Percentiles rank a stretch among this genome's conserved stretches.
These are phyloP conservation scores for Andrena camellia DNA, from an alignment of 2,888 invertebrate genomes.

Conservation along the genomic window DNA sequence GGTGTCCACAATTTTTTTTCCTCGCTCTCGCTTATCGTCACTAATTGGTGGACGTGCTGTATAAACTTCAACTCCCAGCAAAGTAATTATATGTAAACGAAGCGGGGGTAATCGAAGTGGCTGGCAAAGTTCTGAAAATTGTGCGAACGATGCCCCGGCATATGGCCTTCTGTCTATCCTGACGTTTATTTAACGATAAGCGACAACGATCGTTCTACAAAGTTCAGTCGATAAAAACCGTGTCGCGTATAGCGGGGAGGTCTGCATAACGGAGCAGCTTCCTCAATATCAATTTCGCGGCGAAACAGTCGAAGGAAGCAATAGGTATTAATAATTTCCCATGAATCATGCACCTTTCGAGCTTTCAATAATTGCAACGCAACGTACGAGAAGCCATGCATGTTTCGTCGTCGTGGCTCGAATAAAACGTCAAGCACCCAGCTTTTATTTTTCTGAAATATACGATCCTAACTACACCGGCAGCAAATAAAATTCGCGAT, in stretches of 20 bases:
- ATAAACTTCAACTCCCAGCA: background rate
- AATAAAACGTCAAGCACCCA: background rate
- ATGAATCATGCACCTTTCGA: too few relatives aligned
- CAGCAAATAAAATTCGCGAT: background rate
- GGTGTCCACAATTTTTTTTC: constrained; percentile 20
- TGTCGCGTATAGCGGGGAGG: background rate
- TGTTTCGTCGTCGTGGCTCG: background rate
- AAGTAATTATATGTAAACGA: constrained; percentile 43
- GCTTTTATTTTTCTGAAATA: background rate
- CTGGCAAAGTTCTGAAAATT: constrained; percentile 26
- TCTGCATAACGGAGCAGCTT: background rate
- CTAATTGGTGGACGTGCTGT: constrained; percentile 9
- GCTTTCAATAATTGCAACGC: too few relatives aligned
- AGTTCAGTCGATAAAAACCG: constrained; percentile 14
- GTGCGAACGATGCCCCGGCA: constrained; percentile 20
- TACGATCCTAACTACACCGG: background rate
- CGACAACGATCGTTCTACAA: constrained; percentile 22
- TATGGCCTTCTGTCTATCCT: constrained; percentile 12
- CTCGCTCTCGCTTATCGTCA: background rate
- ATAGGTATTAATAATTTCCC: too few relatives aligned
- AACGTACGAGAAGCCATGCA: too few relatives aligned
- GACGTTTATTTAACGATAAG: constrained; percentile 36
- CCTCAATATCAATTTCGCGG: too few relatives aligned
- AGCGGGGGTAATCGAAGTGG: constrained; percentile 17
- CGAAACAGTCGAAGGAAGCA: too few relatives aligned